These are phyloP conservation scores for Suillia variegata DNA, from an alignment of 2,888 invertebrate genomes.

Conservation along the genomic window DNA sequence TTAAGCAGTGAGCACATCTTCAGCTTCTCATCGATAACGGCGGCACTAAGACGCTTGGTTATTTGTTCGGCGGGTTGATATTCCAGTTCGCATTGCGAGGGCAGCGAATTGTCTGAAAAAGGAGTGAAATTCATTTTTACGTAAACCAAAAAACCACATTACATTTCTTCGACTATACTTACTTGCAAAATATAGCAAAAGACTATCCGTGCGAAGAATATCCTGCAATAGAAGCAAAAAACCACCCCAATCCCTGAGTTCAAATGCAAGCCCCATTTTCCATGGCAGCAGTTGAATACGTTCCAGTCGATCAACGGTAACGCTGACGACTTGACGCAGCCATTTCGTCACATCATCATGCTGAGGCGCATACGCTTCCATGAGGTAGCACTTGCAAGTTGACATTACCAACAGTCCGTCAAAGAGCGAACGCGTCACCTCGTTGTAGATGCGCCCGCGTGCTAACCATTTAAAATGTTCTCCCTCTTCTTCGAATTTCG, in stretches of 20 bases:
- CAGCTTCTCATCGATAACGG: constrained; percentile 49
- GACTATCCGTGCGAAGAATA: constrained; percentile 63
- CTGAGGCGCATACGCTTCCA: constrained; percentile 62
- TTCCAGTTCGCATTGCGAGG: constrained; percentile 56
- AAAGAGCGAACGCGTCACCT: constrained; percentile 53
- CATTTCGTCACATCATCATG: constrained; percentile 65
- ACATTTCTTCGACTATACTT: constrained; percentile 28
- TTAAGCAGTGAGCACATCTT: constrained; percentile 62
- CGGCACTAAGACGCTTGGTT: constrained; percentile 46
- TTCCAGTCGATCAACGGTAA: constrained; percentile 62
- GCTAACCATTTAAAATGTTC: constrained; percentile 65
- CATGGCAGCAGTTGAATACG: constrained; percentile 64
- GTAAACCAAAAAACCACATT: not conserved
- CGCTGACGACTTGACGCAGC: constrained; percentile 62
- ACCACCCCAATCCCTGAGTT: constrained; percentile 59
- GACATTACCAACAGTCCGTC: constrained; percentile 65
- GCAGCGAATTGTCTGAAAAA: constrained; percentile 58
- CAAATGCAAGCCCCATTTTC: constrained; percentile 64
- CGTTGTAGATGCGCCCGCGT: constrained; percentile 62
- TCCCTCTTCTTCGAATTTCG: constrained; percentile 64
- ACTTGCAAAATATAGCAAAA: constrained; percentile 63
- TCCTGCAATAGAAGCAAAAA: constrained; percentile 63
- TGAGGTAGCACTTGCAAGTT: constrained; percentile 63
- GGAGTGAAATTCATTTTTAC: not conserved
- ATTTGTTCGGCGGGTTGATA: constrained; percentile 58